Evolutionary conservation across 1,140 invertebrate genomes (phyloP), one percentile per base, ranked within the genome.

Genomic region (Drosophila paulistorum): DNA sequence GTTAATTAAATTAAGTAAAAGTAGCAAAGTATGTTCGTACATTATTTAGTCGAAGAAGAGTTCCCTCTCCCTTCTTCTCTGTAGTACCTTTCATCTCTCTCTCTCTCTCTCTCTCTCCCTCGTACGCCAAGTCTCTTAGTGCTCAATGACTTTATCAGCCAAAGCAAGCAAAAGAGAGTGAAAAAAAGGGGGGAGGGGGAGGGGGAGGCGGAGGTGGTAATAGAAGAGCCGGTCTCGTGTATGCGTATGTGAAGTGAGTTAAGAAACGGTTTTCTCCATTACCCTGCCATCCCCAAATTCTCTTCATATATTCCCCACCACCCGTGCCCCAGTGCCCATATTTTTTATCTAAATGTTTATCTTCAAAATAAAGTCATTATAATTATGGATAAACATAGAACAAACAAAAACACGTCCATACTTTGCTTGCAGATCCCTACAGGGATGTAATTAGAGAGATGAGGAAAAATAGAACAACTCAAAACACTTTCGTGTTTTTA

Each of bases 1-100:
- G 84, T 89, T 89, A 89, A 89, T 89, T 89, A 84, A 89, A 89
- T 89, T 89, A 89, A 89, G 74, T 90, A 90, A 89, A 89, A 89
- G 77, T 87, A 83, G 83, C 83, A 79, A 87, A 87, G 77, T 87
- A 85, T 82, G 82, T 85, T 85, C 80, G 82, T 77, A 85, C 66
- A 77, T 77, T 77, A 77, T 77, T 77, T 77, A 77, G 75, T 63
- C 71, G 26, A 64, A 64, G 61, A 57, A 57, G 54, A 57, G 26
- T 57, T 55, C 58, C 35, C 20, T 45, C 33, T 42, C 63, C 26
- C 48, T 13, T 42, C 30, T 63, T n/a, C 37, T 17, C 33, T 37
- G 20, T 58, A 14, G 20, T n/a, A n/a, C 30, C 26, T 3, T 11
- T 63, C 61, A n/a, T 35, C 45, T 41, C 7, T 61, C 54, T 65